phyloP scores from a whole-genome alignment of 2,113 vertebrate species.

The Malurus alboscapulatus region DNA sequence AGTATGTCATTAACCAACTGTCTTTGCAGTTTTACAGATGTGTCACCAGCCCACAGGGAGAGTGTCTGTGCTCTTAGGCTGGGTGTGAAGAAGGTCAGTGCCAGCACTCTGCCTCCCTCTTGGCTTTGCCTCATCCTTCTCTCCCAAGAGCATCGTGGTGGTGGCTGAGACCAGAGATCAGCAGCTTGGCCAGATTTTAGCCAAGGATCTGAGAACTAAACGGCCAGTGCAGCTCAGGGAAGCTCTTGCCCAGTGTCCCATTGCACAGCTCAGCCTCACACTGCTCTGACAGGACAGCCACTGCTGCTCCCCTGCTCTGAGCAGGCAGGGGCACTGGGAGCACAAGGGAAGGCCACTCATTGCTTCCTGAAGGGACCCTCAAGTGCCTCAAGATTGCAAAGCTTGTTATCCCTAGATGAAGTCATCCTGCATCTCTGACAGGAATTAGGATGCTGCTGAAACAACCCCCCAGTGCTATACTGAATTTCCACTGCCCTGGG shows the following conservation, averaged over 20 bases:
- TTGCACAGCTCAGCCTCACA: rapidly evolving
- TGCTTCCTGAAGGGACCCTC: background rate
- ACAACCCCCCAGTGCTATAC: background rate
- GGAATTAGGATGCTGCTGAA: background rate
- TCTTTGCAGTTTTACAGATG: background rate
- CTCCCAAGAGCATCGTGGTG: background rate
- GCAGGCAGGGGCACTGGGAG: background rate
- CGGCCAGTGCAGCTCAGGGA: background rate
- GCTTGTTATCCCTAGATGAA: background rate
- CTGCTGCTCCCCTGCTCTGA: background rate
- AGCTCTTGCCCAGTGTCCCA: background rate
- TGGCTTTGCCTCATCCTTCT: background rate
- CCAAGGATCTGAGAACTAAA: background rate
- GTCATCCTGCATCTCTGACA: background rate
- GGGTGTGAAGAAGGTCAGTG: background rate
- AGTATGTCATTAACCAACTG: background rate
- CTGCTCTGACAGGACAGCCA: background rate
- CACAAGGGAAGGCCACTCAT: background rate
- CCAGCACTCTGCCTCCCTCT: background rate
- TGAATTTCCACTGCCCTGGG: background rate
- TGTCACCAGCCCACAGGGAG: background rate
- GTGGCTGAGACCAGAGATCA: background rate
- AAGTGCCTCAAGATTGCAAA: background rate
- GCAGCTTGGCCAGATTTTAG: background rate
- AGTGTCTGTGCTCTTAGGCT: background rate